Percentiles rank a stretch among this genome's conserved stretches.
Evolutionary conservation across 2,888 invertebrate species (phyloP).

Genomic region (Sepioteuthis lessoniana): DNA sequence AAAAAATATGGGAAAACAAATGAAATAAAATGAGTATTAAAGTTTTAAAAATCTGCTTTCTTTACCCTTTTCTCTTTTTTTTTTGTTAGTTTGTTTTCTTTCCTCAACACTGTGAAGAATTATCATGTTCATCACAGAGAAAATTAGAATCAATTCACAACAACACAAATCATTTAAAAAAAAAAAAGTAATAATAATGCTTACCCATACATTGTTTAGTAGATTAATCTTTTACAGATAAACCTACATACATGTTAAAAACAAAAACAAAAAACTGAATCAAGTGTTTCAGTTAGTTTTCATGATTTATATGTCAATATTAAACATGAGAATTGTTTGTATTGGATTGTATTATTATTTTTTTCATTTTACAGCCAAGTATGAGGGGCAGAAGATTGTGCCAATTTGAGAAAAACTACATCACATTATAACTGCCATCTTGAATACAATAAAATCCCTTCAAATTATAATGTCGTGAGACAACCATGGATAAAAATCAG

Average conservation of each 20-base stretch:
- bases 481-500: slow-evolving; percentile 33
- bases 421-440: neutral
- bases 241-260: neutral
- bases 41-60: neutral
- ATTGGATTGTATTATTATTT: neutral
- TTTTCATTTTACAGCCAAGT: neutral
- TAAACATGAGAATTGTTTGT: neutral
- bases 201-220: neutral
- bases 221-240: neutral
- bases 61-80: neutral
- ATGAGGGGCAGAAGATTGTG: neutral
- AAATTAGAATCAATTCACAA: slow-evolving; percentile 7
- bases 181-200: neutral
- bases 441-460: neutral
- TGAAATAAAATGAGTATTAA: neutral
- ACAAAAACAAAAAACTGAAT: neutral
- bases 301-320: neutral
- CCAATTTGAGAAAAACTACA: slow-evolving; percentile 2
- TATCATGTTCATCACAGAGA: neutral
- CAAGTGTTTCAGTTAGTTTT: neutral
- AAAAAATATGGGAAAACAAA: neutral
- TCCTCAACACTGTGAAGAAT: neutral
- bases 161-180: neutral
- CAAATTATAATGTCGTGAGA: neutral
- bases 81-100: neutral